Evolutionary conservation across 2,888 invertebrate genomes (phyloP).

Genomic region (Agrochola litura): DNA sequence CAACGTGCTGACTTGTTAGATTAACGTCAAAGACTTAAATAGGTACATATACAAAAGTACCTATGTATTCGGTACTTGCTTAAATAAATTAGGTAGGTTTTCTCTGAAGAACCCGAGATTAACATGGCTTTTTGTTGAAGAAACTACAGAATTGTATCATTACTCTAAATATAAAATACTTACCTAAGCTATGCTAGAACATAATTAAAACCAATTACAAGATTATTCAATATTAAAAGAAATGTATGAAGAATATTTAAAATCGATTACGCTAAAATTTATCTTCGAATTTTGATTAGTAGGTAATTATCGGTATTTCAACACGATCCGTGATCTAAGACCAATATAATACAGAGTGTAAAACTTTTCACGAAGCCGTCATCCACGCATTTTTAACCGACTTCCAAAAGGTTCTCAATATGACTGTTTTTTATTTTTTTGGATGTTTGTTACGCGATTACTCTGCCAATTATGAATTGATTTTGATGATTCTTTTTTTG

Average conservation of each 20-base stretch:
- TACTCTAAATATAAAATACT: background rate
- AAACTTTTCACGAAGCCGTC: no score
- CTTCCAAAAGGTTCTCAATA: no score
- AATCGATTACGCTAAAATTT: background rate
- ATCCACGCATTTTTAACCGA: no score
- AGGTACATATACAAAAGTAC: background rate
- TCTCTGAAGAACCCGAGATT: background rate
- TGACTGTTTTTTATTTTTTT: no score
- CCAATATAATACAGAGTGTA: background rate
- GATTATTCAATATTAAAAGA: no score
- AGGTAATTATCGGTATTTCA: background rate
- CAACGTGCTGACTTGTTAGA: background rate
- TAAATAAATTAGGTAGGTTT: slow-evolving; percentile 6
- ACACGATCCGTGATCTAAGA: background rate
- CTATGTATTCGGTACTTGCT: background rate
- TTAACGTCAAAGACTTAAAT: slow-evolving; percentile 10
- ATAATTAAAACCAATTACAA: background rate
- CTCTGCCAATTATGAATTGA: no score
- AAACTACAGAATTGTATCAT: background rate
- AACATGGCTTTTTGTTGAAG: background rate
- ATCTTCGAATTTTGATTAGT: background rate
- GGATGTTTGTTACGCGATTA: no score
- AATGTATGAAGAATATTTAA: background rate
- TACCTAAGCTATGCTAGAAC: background rate
- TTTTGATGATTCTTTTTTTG: no score